Conservation (phyloP, 2,797 vertebrate species). For the Peromyscus nudipes region DNA sequence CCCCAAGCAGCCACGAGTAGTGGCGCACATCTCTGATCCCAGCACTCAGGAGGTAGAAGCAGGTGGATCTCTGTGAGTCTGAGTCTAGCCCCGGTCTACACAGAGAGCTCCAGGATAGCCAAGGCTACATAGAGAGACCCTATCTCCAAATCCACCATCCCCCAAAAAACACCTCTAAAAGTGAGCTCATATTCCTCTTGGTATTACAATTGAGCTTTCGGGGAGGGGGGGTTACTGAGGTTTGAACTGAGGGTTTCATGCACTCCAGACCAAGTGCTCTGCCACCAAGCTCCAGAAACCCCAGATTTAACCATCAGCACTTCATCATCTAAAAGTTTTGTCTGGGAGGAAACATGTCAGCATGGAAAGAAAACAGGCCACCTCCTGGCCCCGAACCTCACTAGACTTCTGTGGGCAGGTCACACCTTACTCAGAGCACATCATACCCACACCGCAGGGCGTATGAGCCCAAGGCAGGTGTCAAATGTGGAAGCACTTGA, state of each 20-base stretch:
- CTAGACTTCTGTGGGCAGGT: neutral
- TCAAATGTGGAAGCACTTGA: neutral
- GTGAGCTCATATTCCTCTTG: neutral
- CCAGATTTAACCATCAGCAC: neutral
- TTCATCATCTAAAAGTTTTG: neutral
- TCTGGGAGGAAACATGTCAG: neutral
- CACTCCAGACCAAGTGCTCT: neutral
- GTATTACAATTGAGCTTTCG: neutral
- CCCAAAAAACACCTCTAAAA: neutral
- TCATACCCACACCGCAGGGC: neutral
- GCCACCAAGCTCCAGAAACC: too few species aligned
- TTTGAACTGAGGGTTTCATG: neutral
- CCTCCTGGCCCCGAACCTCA: rapidly evolving
- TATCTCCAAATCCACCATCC: neutral
- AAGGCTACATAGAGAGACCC: neutral
- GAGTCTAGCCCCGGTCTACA: neutral
- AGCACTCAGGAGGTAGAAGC: neutral
- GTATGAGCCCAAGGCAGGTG: neutral
- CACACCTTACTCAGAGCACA: rapidly evolving
- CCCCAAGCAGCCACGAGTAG: neutral
- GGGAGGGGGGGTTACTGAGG: neutral
- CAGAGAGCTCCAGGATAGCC: neutral
- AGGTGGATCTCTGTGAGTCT: neutral
- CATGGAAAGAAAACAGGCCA: neutral
- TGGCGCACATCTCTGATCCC: neutral